Base-by-base conservation (phyloP, 1,140 invertebrate species). In the Bombus polaris region DNA sequence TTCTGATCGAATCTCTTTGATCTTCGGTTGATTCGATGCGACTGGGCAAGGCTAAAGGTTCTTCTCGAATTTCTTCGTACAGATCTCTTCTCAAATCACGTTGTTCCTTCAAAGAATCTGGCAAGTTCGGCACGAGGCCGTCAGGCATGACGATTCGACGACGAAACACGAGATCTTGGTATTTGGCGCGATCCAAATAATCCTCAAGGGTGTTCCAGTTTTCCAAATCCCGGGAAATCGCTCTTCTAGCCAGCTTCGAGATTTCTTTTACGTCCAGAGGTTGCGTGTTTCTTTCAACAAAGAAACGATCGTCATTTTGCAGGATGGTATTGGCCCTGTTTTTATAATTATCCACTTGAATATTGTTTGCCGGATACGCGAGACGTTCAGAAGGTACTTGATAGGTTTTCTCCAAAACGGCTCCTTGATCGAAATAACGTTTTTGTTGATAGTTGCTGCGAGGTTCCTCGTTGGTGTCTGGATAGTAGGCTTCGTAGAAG, bases 401-500 rank as follows among this genome's bases (percentile, higher is more conserved):
- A 37, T 90, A 92, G 32, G 87, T 87, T 70, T 84, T 91, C 53
- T 93, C 92, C 18, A 91, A 28, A 4, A 92, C 72, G 0, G 83
- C 44, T 3, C 37, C 86, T 4, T 53, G 83, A 44, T 92, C 84
- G 68, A 87, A 88, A 32, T 81, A 87, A 70, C 81, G 83, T 81
- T 91, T 92, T 15, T 90, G 76, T 28, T 80, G 85, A 75, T 88
- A 77, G 44, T 57, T 32, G 28, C 70, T 57, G 0, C 39, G 81
- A 1, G 47, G 6, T 1, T 86, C 83, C 1, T 83, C 77, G 42
- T 89, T 83, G n/a, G 18, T 57, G 12, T 92, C 89, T 3, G 93
- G 93, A 57, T 94, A 94, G 59, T 93, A 94, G 6, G 93, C 93
- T 57, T 94, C 92, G 79, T 94, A 94, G 12, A 93, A 79, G 1